Evolutionary conservation across 2,888 invertebrate genomes (phyloP), one percentile per base, ranked within the genome.

Genomic region (Athalia cordata): DNA sequence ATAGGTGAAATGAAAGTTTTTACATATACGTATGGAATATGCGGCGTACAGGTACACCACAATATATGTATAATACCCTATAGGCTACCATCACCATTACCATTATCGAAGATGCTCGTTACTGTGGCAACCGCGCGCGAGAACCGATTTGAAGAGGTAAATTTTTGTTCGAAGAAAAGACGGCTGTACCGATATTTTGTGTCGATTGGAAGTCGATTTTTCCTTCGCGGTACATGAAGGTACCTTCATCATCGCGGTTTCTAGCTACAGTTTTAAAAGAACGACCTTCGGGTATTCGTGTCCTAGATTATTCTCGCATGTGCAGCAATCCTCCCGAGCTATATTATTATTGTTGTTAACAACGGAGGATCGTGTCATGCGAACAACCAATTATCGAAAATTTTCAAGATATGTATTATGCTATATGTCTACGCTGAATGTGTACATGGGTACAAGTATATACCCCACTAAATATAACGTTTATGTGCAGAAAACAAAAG

Each of bases 291-390:
- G 62, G 59, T 49, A 75, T 75, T 52, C 75, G 64, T 75, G 75
- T 75, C 75, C 75, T 62, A 75, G 75, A 75, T 75, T 75, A 75
- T 62, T 50, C 62, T 75, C 64, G 64, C 75, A 75, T 64, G 75
- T 62, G 45, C 50, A 15, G n/a, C 45, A 62, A 62, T 62, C 62
- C 49, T 62, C 49, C 0, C 11, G 62, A 50, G 15, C 75, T 61
- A 50, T 62, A 13, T 29, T 62, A 62, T 75, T 52, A 62, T 62
- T 75, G 49, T 62, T 62, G 29, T 75, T 50, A 75, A n/a, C 59
- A 75, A 29, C 13, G 8, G 29, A 9, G 49, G 43, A 55, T 75
- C 62, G 50, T 15, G 62, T 13, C 45, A 72, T 59, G 72, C 72
- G 72, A 72, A 72, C 7, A 47, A 72, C 59, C 72, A 72, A 72